Base-by-base conservation (phyloP, 2,113 vertebrate genomes). In the Pelusios castaneus region DNA sequence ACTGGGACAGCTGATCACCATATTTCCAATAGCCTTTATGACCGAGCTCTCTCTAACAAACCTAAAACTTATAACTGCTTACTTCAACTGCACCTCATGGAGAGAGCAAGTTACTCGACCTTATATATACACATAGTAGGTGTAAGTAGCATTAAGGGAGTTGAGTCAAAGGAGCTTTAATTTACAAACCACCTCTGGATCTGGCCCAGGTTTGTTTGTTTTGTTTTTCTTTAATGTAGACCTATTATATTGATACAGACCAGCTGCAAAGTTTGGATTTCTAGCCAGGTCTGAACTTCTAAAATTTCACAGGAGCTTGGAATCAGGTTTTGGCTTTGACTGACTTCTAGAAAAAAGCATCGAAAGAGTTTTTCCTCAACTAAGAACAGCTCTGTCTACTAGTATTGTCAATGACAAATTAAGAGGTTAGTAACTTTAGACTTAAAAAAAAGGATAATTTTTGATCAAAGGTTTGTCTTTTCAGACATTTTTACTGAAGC, bases 371-470 rank as follows among this genome's bases (percentile, higher is more conserved):
- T 85, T 92, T 92, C 92, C 90, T 90, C 24, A 75, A 27, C 91
- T 52, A 81, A 75, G 85, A 85, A 81, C 86, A 94, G 88, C 43
- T 88, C 85, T 89, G 82, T 92, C 88, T 94, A 38, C 84, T 95
- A 79, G 49, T 21, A 63, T 31, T 92, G 77, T 85, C 95, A 96
- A 80, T 80, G 89, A 91, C 34, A 97, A 97, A 95, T 92, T 81
- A 90, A 89, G 89, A 77, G 56, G 84, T 91, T 56, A 75, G 47
- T 94, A 89, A 41, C 21, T 96, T 96, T 83, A 94, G 85, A 96
- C 82, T 94, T 91, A 87, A 94, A 96, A 84, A 9, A 87, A 93
- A 82, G 84, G 89, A 52, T 79, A 79, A 84, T 38, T 73, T 93
- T 90, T 81, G 7, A 38, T 89, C 27, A 87, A 60, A 80, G 88